Percentiles rank a stretch among this genome's conserved stretches.
Conservation (phyloP, 2,797 vertebrate genomes). For the Ispidina lecontei region DNA sequence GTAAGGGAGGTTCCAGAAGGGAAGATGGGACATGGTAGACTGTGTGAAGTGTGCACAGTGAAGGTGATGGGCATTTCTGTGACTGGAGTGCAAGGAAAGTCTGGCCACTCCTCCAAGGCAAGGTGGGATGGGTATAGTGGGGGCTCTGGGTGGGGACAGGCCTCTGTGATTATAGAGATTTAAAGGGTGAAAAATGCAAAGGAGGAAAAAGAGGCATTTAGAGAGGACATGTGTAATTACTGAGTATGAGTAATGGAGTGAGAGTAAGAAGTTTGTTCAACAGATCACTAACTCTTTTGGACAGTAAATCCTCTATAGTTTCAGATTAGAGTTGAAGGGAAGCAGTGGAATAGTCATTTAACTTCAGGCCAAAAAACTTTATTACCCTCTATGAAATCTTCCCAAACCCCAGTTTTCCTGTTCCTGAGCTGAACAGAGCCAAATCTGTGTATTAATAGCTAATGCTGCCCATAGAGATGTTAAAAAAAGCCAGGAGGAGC, state of each 20-base stretch:
- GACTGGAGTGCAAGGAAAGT: accelerated
- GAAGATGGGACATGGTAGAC: accelerated
- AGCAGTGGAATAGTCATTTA: not conserved
- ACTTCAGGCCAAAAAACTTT: not conserved
- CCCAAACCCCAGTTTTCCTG: not conserved
- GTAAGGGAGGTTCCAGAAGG: not conserved
- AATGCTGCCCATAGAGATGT: not conserved
- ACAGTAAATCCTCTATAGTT: not conserved
- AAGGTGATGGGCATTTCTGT: not conserved
- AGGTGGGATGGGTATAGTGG: not conserved
- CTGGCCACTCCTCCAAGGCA: accelerated
- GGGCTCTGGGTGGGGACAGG: not conserved
- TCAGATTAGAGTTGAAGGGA: conserved; percentile 3
- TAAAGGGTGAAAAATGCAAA: conserved; percentile 11
- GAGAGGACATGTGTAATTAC: not conserved
- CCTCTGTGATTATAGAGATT: not conserved
- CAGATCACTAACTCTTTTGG: not conserved
- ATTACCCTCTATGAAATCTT: not conserved
- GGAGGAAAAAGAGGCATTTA: not conserved
- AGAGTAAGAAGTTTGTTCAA: conserved; percentile 23
- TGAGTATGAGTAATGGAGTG: conserved; percentile 20
- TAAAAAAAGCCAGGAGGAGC: not conserved
- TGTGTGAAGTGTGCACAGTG: accelerated
- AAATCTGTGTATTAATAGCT: not conserved
- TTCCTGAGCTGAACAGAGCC: not conserved